Evolutionary conservation across 2,113 vertebrate species (phyloP), one percentile per base, ranked within the genome.

Genomic region (Hemibagrus wyckioides): DNA sequence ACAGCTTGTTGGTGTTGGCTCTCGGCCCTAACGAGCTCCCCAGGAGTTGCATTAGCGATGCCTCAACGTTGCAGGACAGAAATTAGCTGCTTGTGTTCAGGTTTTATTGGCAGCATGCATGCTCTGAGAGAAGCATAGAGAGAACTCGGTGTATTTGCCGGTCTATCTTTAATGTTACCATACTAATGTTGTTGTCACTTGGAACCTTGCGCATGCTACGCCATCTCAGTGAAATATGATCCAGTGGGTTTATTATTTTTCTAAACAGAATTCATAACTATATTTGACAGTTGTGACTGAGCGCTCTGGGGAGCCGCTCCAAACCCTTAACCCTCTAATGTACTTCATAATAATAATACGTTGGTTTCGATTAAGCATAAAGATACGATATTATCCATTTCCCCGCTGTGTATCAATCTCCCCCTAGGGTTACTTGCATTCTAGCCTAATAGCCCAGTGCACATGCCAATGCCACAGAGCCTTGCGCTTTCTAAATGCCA

Each of bases 381-480:
- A 69, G 57, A 82, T 39, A 25, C 57, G 63, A 80, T 80, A 52
- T 63, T 67, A 67, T 69, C 33, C 28, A 52, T 80, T 86, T 59
- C 23, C 44, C 59, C 23, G 67, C 44, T 67, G 76, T 69, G 61
- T 28, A 81, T 71, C 77, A 86, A 69, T 41, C 77, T 48, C 33
- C 15, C 85, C 88, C 48, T 23, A 11, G 61, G 86, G 1, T 83
- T 73, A 83, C 79, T 83, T 57, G 76, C 83, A 48, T 83, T 89
- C 86, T 57, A 83, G 65, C 90, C 87, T 90, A 81, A 90, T 82
- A 67, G 75, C 86, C 88, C 84, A 83, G 17, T 75, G 88, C 85
- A 80, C 85, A 52, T 48, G 82, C 89, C 87, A 91, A 88, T 90
- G 89, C 89, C 85, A 50, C 69, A 87, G 83, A 89, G 89, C 86